These are phyloP conservation scores for Euzetes globulus DNA, from an alignment of 2,888 invertebrate genomes.

Conservation along the genomic window DNA sequence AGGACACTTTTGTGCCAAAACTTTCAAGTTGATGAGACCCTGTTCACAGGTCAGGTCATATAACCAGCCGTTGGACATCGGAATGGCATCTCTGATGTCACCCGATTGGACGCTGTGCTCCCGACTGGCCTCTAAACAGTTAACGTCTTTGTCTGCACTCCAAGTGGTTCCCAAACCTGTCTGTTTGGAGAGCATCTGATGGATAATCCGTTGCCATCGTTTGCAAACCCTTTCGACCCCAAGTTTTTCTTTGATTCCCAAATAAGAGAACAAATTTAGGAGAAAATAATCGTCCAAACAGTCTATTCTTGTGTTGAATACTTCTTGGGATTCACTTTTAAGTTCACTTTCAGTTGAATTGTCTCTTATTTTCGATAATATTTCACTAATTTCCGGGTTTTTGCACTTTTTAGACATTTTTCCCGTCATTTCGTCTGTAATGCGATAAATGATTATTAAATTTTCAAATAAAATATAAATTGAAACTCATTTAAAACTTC, in stretches of 20 bases:
- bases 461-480: no score
- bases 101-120: neutral
- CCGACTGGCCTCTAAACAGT: neutral
- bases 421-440: no score
- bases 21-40: neutral
- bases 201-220: constrained; percentile 1
- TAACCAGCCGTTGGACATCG: neutral
- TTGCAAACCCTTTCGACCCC: neutral
- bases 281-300: neutral
- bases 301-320: neutral
- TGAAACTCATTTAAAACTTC: no score
- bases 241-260: neutral
- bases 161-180: constrained; percentile 14
- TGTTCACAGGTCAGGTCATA: neutral
- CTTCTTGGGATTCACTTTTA: no score
- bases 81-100: neutral
- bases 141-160: neutral
- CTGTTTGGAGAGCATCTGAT: neutral
- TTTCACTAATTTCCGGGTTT: no score
- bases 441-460: no score
- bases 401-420: no score
- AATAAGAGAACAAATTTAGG: neutral
- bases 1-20: neutral
- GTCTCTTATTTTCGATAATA: no score
- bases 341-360: no score